Evolutionary conservation across 2,888 invertebrate genomes (phyloP).

Genomic region (Archips crataeganus): DNA sequence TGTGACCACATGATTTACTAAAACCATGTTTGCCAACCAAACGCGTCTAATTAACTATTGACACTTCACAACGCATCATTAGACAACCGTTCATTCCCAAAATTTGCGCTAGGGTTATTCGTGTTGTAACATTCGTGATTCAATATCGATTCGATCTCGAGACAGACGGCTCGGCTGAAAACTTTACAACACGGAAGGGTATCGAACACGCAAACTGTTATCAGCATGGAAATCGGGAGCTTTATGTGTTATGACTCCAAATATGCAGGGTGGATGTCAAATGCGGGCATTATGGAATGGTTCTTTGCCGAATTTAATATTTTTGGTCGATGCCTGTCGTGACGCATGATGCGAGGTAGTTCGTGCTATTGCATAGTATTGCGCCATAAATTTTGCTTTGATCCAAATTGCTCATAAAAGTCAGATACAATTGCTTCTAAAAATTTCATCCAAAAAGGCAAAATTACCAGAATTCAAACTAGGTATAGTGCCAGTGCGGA

Average conservation of each 20-base stretch:
- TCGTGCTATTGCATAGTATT: constrained; percentile 11
- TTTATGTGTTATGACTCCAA: constrained; percentile 47
- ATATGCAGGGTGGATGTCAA: constrained; percentile 30
- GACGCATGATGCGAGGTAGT: constrained; percentile 21
- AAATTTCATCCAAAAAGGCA: not conserved
- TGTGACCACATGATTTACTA: constrained; percentile 28
- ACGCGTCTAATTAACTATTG: constrained; percentile 29
- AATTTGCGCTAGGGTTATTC: constrained; percentile 46
- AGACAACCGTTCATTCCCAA: constrained; percentile 7
- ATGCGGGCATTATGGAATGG: constrained; percentile 12
- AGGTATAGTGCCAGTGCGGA: not conserved
- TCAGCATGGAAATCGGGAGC: constrained; percentile 69
- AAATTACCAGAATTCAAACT: too few relatives aligned
- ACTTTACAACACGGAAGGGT: constrained; percentile 78
- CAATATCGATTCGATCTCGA: constrained; percentile 78
- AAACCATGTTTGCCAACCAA: not conserved
- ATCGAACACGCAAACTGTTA: constrained; percentile 71
- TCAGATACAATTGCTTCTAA: not conserved
- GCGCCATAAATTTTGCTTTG: constrained; percentile 7
- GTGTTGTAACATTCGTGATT: constrained; percentile 71
- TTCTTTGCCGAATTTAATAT: constrained; percentile 19
- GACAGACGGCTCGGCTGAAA: constrained; percentile 72
- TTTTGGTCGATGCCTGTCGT: constrained; percentile 9
- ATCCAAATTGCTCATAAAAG: constrained; percentile 3
- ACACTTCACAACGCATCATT: constrained; percentile 27